Conservation (phyloP, 2,797 vertebrate genomes). For the Amphiprion clarkii region DNA sequence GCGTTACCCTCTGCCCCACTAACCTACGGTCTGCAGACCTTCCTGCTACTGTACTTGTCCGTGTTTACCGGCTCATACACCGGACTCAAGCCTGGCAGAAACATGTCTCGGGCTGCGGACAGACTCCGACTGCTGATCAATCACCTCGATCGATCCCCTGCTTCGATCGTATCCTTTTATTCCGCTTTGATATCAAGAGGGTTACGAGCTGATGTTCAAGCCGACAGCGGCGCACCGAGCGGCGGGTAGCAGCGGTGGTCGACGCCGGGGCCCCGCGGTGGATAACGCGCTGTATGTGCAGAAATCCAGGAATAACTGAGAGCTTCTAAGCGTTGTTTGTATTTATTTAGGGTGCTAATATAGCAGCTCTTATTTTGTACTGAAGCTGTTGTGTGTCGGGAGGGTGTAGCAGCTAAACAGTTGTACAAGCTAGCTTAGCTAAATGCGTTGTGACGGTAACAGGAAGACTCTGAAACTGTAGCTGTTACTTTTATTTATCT, state of each 20-base stretch:
- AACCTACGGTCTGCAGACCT: no score
- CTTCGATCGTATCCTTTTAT: conserved; percentile 82
- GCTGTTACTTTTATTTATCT: not conserved
- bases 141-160: conserved; percentile 74
- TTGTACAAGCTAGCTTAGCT: not conserved
- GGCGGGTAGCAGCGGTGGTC: not conserved
- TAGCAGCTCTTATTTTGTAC: not conserved
- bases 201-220: not conserved
- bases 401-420: no score
- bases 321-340: no score
- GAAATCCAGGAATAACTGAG: rapidly evolving
- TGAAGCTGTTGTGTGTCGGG: not conserved
- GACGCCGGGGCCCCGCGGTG: not conserved
- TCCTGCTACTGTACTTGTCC: no score
- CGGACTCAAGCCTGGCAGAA: not conserved
- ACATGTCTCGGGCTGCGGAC: conserved; percentile 80
- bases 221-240: not conserved
- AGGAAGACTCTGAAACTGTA: not conserved
- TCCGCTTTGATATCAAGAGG: not conserved
- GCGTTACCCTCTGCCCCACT: not conserved
- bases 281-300: rapidly evolving
- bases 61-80: no score
- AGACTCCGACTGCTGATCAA: conserved; percentile 76
- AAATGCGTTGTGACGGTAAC: not conserved
- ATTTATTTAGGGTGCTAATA: not conserved